Evolutionary conservation across 1,140 invertebrate genomes (phyloP).

Genomic region (Brachionus asplanchnoidis): DNA sequence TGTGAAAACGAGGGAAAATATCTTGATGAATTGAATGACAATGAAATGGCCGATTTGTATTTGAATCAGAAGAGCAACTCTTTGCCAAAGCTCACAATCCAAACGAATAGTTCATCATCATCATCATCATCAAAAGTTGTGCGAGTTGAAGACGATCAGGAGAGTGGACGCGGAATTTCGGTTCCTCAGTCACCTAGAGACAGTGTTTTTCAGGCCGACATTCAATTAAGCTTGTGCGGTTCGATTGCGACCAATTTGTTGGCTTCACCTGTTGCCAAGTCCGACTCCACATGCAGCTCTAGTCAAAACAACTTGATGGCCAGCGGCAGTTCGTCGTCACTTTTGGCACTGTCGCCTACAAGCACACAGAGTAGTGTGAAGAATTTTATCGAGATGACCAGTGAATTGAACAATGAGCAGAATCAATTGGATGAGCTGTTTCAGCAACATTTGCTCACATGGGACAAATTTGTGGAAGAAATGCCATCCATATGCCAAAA

Average conservation of each 20-base stretch:
- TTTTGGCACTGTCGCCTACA: neutral
- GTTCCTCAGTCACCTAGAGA: conserved; percentile 75
- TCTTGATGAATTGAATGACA: conserved; percentile 74
- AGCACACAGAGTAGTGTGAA: neutral
- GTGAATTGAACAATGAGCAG: neutral
- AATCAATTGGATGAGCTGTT: conserved; percentile 63
- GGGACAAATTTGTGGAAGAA: conserved; percentile 74
- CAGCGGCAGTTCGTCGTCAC: neutral
- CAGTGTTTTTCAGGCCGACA: conserved; percentile 35
- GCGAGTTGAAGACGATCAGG: conserved; percentile 75
- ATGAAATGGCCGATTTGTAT: conserved; percentile 80
- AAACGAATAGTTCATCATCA: neutral
- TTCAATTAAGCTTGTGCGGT: conserved; percentile 24
- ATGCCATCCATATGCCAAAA: conserved; percentile 67
- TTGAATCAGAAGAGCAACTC: conserved; percentile 63
- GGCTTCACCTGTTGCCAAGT: neutral
- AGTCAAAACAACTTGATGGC: neutral
- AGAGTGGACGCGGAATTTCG: conserved; percentile 88
- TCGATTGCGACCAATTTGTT: neutral
- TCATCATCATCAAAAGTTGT: too few relatives aligned
- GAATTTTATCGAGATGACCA: neutral
- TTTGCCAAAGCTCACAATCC: conserved; percentile 13
- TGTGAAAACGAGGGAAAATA: conserved; percentile 76
- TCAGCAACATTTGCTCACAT: conserved; percentile 69
- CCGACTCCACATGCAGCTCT: neutral